Evolutionary conservation across 2,797 vertebrate genomes (phyloP).

Genomic region (Chelon labrosus): DNA sequence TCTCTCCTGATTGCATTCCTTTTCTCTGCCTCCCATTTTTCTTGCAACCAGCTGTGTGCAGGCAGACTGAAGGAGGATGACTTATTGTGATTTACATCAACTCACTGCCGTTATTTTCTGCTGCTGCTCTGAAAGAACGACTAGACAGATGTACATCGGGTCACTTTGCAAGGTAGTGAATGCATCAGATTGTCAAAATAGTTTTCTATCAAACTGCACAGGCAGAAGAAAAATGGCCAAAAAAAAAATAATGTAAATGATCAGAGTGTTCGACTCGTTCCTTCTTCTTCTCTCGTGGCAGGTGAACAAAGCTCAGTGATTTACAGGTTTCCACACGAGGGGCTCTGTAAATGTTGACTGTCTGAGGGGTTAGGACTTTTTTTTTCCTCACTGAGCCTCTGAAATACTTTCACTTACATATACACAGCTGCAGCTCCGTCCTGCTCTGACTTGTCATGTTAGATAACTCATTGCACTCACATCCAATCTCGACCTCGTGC

Average conservation of each 20-base stretch:
- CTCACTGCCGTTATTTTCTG: constrained; percentile 15
- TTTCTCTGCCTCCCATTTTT: constrained; percentile 45
- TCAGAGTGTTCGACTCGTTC: neutral
- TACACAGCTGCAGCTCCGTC: constrained; percentile 48
- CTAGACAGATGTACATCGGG: constrained; percentile 10
- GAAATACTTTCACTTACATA: constrained; percentile 53
- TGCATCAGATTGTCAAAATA: constrained; percentile 6
- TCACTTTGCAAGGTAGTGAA: neutral
- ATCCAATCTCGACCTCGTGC: constrained; percentile 30
- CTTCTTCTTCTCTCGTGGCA: constrained; percentile 23
- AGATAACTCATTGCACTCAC: constrained; percentile 55
- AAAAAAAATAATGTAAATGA: constrained; percentile 20
- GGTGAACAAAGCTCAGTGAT: constrained; percentile 39
- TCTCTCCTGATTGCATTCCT: constrained; percentile 61
- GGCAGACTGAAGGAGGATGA: constrained; percentile 46
- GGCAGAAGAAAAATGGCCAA: neutral
- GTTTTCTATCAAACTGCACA: neutral
- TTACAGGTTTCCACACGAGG: constrained; percentile 6
- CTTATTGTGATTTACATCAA: constrained; percentile 65
- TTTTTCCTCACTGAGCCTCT: constrained; percentile 4
- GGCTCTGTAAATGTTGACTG: constrained; percentile 10
- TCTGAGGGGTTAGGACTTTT: constrained; percentile 27
- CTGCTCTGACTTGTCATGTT: constrained; percentile 68
- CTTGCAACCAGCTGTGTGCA: constrained; percentile 62
- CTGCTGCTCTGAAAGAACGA: neutral